Conservation (phyloP, 1,140 invertebrate genomes). For the Heterodera carotae region DNA sequence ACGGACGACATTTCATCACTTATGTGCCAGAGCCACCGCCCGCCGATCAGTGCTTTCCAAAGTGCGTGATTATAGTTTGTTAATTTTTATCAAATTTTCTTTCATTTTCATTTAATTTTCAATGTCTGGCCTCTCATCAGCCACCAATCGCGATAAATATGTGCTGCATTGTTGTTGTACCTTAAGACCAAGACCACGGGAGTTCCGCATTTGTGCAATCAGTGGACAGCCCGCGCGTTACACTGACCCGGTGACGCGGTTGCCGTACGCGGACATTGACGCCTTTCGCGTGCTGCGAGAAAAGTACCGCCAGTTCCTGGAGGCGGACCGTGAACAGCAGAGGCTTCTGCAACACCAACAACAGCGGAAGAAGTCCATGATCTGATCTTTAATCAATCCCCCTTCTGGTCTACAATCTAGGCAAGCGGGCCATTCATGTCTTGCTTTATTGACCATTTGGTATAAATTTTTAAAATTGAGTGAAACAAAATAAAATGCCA, state of each 20-base stretch:
- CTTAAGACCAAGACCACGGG: conserved; percentile 16
- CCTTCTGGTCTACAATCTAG: no score
- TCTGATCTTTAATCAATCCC: no score
- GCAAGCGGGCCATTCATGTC: no score
- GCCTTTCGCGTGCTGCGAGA: conserved; percentile 40
- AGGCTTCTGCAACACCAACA: no score
- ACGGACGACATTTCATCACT: conserved; percentile 21
- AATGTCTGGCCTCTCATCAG: no score
- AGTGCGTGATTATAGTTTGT: background rate
- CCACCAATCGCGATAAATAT: background rate
- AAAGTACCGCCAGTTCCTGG: conserved; percentile 27
- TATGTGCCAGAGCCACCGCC: conserved; percentile 23
- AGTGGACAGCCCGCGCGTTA: conserved; percentile 38
- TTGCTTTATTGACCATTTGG: no score
- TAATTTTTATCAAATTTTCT: no score
- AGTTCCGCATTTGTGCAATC: conserved; percentile 40
- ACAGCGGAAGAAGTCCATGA: no score
- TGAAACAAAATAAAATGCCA: no score
- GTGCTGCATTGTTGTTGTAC: conserved; percentile 24
- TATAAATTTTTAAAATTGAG: no score
- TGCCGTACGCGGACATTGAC: conserved; percentile 39
- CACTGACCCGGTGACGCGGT: conserved; percentile 43
- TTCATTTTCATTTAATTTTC: no score
- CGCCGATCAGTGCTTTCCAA: conserved; percentile 19
- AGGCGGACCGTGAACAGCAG: background rate